phyloP scores from a whole-genome alignment of 2,113 vertebrate species.

The Equus przewalskii region DNA sequence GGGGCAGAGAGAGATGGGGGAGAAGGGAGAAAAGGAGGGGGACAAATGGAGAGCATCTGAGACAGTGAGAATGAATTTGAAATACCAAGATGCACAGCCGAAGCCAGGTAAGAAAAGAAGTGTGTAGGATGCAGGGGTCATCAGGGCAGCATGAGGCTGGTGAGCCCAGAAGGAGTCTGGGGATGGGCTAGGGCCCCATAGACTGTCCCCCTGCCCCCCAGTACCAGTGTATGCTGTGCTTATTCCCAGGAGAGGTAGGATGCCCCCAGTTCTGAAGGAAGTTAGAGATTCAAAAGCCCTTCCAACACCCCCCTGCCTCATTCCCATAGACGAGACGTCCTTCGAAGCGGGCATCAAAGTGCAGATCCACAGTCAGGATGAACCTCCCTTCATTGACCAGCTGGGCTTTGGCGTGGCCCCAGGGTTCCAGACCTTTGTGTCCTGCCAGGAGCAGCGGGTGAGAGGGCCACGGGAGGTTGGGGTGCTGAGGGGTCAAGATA shows the following conservation, averaged over 20 bases:
- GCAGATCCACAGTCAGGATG: slow-evolving; percentile 98
- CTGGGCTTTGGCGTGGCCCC: slow-evolving; percentile 98
- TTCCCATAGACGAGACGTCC: slow-evolving; percentile 95
- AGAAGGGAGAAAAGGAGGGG: background rate
- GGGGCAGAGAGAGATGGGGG: slow-evolving; percentile 58
- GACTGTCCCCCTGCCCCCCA: background rate
- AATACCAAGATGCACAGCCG: background rate
- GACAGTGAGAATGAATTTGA: slow-evolving; percentile 39
- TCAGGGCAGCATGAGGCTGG: background rate
- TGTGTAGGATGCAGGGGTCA: background rate
- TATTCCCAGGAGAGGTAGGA: background rate
- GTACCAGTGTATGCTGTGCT: background rate
- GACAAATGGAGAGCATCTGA: background rate
- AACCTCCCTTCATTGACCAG: slow-evolving; percentile 98
- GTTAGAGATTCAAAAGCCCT: background rate
- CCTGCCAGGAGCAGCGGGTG: slow-evolving; percentile 99
- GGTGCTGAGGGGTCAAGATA: background rate
- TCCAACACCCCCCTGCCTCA: background rate
- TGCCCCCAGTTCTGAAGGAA: background rate
- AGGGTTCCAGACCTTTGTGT: slow-evolving; percentile 99
- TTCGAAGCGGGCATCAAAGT: slow-evolving; percentile 99
- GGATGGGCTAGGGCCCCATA: background rate
- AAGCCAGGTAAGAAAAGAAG: slow-evolving; percentile 36
- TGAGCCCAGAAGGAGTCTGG: background rate
- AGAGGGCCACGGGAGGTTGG: slow-evolving; percentile 57